These are phyloP conservation scores for Cyrtorhinus lividipennis DNA, from an alignment of 1,140 invertebrate genomes.

Conservation along the genomic window DNA sequence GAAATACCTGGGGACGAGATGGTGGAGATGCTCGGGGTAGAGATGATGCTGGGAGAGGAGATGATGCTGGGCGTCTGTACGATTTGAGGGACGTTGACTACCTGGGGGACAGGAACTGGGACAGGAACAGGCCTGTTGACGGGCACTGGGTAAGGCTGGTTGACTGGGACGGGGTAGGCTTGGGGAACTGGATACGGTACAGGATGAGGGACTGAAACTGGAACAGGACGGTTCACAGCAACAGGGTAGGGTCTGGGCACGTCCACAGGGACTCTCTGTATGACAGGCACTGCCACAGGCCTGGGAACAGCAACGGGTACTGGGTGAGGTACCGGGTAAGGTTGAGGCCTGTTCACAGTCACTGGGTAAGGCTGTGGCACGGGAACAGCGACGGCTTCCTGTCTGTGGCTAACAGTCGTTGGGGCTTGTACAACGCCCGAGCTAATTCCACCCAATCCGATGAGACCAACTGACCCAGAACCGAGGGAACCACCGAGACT, in stretches of 20 bases:
- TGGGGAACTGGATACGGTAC: constrained; percentile 20
- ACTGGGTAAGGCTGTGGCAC: constrained; percentile 28
- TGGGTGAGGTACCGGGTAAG: constrained; percentile 17
- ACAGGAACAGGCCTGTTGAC: constrained; percentile 21
- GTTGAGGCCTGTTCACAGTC: constrained; percentile 14
- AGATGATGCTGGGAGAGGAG: constrained; percentile 1
- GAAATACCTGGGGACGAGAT: no score
- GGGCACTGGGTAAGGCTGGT: constrained; percentile 20
- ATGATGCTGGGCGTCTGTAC: background rate
- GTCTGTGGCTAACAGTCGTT: background rate
- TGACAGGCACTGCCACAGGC: constrained; percentile 14
- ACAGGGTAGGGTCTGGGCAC: constrained; percentile 33
- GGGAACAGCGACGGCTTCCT: constrained; percentile 29
- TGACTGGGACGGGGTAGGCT: constrained; percentile 22
- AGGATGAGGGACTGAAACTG: constrained; percentile 18
- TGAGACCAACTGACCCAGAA: background rate
- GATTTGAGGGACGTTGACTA: constrained; percentile 16
- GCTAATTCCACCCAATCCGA: background rate
- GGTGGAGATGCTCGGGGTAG: no score
- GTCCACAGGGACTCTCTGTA: constrained; percentile 26
- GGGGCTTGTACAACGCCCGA: background rate
- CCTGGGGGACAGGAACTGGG: constrained; percentile 15
- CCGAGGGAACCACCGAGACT: background rate
- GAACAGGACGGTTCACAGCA: constrained; percentile 28
- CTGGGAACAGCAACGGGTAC: constrained; percentile 16